Conservation (phyloP, 2,113 vertebrate species). For the Promerops cafer region DNA sequence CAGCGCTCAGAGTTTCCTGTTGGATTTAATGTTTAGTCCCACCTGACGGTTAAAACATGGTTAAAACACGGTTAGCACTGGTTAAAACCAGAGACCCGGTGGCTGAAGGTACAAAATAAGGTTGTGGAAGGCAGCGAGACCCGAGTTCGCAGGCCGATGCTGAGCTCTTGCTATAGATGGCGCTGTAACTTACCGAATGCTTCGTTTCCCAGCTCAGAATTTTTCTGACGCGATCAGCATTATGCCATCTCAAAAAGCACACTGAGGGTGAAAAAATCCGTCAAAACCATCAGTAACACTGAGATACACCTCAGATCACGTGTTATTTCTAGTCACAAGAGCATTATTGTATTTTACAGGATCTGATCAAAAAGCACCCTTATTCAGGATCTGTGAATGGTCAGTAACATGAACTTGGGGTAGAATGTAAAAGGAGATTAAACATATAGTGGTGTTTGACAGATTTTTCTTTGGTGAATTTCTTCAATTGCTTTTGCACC, state of each 20-base stretch:
- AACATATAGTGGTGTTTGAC: background rate
- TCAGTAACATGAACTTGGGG: background rate
- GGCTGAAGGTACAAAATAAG: background rate
- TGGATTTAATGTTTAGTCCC: background rate
- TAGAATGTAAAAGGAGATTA: background rate
- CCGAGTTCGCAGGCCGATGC: background rate
- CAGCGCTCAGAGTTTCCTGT: background rate
- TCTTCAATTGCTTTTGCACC: background rate
- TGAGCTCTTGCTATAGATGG: constrained; percentile 17
- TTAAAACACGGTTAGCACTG: too few species aligned
- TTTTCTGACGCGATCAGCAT: background rate
- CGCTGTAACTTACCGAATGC: constrained; percentile 32
- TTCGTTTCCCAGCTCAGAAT: background rate
- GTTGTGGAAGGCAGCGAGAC: background rate
- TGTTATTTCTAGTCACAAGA: background rate
- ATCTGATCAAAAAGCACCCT: background rate
- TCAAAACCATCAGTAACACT: background rate
- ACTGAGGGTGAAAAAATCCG: background rate
- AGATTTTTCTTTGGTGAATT: background rate
- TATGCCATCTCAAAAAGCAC: background rate
- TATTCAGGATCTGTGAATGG: background rate
- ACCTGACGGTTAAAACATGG: background rate
- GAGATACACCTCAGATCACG: background rate
- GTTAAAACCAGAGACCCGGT: background rate
- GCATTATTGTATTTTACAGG: background rate